A percentile compares a stretch with the other conserved stretches of the same genome.
These are phyloP conservation scores for Hymenochirus boettgeri DNA, from an alignment of 2,113 vertebrate species.

Conservation along the genomic window DNA sequence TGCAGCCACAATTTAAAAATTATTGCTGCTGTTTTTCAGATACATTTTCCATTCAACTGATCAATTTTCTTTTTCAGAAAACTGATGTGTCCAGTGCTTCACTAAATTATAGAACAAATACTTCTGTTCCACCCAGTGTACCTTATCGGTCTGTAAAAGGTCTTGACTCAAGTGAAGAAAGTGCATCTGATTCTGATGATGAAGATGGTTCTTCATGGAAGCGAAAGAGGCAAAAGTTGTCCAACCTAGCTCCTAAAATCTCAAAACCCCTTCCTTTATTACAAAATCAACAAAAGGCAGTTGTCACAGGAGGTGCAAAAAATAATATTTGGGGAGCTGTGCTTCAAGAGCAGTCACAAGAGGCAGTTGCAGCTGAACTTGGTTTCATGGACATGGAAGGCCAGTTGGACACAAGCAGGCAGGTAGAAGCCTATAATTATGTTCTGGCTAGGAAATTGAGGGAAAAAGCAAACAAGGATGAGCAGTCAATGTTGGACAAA, in stretches of 20 bases:
- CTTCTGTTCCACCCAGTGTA: slow-evolving; percentile 38
- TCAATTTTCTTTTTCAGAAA: slow-evolving; percentile 54
- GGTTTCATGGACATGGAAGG: slow-evolving; percentile 92
- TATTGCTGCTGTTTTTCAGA: background rate
- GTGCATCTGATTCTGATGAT: slow-evolving; percentile 77
- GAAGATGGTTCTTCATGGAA: slow-evolving; percentile 78
- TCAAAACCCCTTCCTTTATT: slow-evolving; percentile 48
- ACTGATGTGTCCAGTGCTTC: slow-evolving; percentile 44
- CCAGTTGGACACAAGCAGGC: slow-evolving; percentile 77
- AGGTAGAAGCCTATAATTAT: slow-evolving; percentile 92
- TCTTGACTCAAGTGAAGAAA: slow-evolving; percentile 80
- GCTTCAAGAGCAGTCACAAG: slow-evolving; percentile 90
- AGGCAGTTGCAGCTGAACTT: slow-evolving; percentile 82
- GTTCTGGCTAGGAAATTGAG: slow-evolving; percentile 84
- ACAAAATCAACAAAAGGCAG: slow-evolving; percentile 52
- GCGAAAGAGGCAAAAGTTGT: slow-evolving; percentile 80
- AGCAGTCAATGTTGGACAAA: slow-evolving; percentile 70
- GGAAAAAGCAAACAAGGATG: slow-evolving; percentile 68
- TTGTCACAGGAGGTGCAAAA: slow-evolving; percentile 59
- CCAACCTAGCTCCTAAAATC: slow-evolving; percentile 50
- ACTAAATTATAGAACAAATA: slow-evolving; percentile 60
- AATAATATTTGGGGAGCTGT: slow-evolving; percentile 96
- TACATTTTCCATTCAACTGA: slow-evolving; percentile 13
- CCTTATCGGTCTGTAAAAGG: slow-evolving; percentile 71
- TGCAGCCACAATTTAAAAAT: background rate